Base-by-base conservation (phyloP, 2,113 vertebrate species). In the Taurulus bubalis region DNA sequence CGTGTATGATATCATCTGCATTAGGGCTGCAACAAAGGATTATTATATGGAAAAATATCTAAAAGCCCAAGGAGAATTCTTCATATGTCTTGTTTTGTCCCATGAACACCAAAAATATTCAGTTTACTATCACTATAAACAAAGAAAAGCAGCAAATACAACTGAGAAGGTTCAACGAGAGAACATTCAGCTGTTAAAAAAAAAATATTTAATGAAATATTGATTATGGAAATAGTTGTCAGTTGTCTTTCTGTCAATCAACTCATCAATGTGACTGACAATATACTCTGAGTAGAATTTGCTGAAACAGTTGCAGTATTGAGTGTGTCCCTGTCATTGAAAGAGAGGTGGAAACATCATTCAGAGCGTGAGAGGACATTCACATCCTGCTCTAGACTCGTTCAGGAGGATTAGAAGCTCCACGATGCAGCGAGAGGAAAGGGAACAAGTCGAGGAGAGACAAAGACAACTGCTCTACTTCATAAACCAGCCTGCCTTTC, bases 381-480 rank as follows among this genome's bases (percentile, higher is more conserved):
- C 12, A 76, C 69, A 60, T 40, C 49, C 40, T 36, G 53, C 34
- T 80, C 28, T 77, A 69, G 74, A 32, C 47, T 76, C 8, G 3
- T 79, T 69, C 24, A 76, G 68, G 60, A 60, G 68, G 69, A 60
- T 77, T 59, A 77, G 47, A 68, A 79, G 71, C 67, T 71, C 62
- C 20, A 49, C 63, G 42, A 68, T 2, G 49, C 63, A 69, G 51
- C 1, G 22, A 40, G 75, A 69, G 49, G 51, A 71, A 28, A 14
- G 45, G 58, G 70, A 78, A 62, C 20, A 49, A 42, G 9, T 14
- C 11, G 72, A 65, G 20, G 24, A 24, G 10, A 66, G 24, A 71
- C 59, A 68, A 60, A 63, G 22, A 20, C 55, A 72, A 45, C 22
- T 58, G 62, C 40, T 18, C 2, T 3, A 9, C 38, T 42, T 67